Evolutionary conservation across 92 coral and sea anemone genomes (phyloP).

Genomic region (Hydrozoanthus gracilis): DNA sequence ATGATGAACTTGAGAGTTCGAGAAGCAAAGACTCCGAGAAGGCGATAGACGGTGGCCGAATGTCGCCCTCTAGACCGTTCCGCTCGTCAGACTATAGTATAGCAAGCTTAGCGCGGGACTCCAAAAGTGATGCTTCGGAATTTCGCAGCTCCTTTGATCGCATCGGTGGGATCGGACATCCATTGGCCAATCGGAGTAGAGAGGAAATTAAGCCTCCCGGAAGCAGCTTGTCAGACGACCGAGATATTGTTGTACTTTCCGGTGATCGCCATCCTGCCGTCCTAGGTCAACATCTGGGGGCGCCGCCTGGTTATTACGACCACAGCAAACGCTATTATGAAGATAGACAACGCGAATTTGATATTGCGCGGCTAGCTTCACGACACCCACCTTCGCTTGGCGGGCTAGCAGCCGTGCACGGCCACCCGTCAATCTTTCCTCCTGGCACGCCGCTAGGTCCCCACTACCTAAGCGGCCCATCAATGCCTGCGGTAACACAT

Average conservation of each 20-base stretch:
- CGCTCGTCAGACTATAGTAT: conserved; percentile 80
- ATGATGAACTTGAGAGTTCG: conserved; percentile 40
- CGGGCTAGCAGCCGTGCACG: conserved; percentile 29
- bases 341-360: conserved; percentile 79
- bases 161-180: conserved; percentile 41
- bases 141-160: conserved; percentile 67
- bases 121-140: conserved; percentile 72
- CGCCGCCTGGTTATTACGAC: conserved; percentile 64
- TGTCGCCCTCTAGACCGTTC: conserved; percentile 56
- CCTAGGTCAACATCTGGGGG: conserved; percentile 55
- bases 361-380: conserved; percentile 67
- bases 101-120: conserved; percentile 80
- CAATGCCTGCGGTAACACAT: conserved; percentile 88
- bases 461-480: conserved; percentile 73
- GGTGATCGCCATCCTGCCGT: conserved; percentile 72
- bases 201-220: conserved; percentile 63
- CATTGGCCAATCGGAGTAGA: conserved; percentile 54
- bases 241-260: conserved; percentile 68
- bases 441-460: conserved; percentile 67
- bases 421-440: conserved; percentile 73
- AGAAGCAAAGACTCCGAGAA: conserved; percentile 44
- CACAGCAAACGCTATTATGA: conserved; percentile 71
- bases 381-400: conserved; percentile 70
- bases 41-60: conserved; percentile 42
- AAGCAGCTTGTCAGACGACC: conserved; percentile 67